Conservation (phyloP, 2,113 vertebrate genomes). For the Dermatemys mawii region DNA sequence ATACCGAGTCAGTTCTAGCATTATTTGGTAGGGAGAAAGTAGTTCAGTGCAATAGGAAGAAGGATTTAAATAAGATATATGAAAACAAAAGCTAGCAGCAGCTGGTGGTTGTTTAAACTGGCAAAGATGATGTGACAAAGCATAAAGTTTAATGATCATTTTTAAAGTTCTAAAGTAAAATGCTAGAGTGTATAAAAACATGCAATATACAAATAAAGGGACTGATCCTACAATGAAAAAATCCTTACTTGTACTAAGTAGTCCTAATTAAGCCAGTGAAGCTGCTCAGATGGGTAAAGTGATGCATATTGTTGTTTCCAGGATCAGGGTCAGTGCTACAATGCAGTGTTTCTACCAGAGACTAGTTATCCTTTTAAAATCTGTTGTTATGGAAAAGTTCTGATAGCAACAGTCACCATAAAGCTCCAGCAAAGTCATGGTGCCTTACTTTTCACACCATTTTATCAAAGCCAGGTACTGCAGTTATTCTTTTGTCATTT, state of each 20-base stretch:
- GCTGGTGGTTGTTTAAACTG: background rate
- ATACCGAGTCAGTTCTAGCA: background rate
- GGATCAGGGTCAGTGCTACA: background rate
- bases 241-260: background rate
- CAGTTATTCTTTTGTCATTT: background rate
- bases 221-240: background rate
- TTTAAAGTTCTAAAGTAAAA: background rate
- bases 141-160: background rate
- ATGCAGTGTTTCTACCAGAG: background rate
- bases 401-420: background rate
- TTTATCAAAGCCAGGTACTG: background rate
- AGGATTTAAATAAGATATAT: background rate
- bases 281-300: background rate
- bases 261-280: background rate
- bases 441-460: background rate
- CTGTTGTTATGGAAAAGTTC: background rate
- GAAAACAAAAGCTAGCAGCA: background rate
- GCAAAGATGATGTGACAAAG: background rate
- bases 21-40: background rate
- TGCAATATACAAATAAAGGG: background rate
- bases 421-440: background rate
- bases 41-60: background rate
- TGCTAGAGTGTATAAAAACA: background rate
- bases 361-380: background rate
- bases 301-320: background rate